These are phyloP conservation scores for Glyptemys insculpta DNA, from an alignment of 2,797 vertebrate species.

Conservation along the genomic window DNA sequence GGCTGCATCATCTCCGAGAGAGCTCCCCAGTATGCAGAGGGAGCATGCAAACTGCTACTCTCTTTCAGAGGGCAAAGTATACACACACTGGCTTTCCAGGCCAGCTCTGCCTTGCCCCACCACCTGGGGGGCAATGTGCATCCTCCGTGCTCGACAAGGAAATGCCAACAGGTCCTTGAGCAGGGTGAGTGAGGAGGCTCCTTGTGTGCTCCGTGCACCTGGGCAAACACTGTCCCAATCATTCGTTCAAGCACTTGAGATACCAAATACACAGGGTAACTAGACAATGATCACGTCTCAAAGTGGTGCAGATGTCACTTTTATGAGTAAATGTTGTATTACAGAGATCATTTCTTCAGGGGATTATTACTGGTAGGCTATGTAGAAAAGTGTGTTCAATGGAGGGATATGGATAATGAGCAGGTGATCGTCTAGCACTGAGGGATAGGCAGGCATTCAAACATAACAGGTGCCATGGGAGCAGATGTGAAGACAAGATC, in stretches of 20 bases:
- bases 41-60: not conserved
- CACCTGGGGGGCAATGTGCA: not conserved
- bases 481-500: not conserved
- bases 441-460: not conserved
- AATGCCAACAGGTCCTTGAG: not conserved
- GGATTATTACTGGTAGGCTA: not conserved
- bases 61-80: not conserved
- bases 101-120: not conserved
- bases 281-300: not conserved
- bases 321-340: slow-evolving; percentile 31
- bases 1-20: not conserved
- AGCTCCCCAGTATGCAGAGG: not conserved
- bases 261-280: not conserved
- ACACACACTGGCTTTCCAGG: slow-evolving; percentile 1
- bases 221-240: slow-evolving; percentile 39
- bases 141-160: not conserved
- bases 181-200: not conserved
- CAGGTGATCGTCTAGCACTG: not conserved
- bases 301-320: slow-evolving; percentile 28
- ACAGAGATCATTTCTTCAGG: not conserved
- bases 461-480: not conserved
- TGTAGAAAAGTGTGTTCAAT: not conserved
- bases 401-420: not conserved
- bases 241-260: slow-evolving; percentile 12
- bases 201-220: not conserved